phyloP scores from a whole-genome alignment of 2,113 vertebrate genomes.

The Donacobius atricapilla region DNA sequence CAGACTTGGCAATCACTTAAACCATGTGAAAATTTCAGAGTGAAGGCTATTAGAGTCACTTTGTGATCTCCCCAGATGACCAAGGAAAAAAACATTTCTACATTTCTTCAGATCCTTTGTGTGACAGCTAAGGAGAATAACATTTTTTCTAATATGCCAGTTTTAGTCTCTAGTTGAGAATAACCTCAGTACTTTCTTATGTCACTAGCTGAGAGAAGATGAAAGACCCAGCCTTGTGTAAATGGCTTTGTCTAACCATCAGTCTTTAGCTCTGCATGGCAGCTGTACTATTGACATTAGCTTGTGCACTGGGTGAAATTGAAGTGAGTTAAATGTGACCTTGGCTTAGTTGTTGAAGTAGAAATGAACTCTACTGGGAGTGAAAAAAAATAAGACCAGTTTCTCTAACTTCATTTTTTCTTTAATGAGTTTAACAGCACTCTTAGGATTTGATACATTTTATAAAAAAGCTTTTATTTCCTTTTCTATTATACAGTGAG shows the following conservation, averaged over 20 bases:
- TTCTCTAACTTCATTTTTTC: conserved; percentile 85
- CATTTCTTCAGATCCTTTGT: conserved; percentile 84
- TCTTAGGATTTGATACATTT: conserved; percentile 82
- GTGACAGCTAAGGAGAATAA: conserved; percentile 85
- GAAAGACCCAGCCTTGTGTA: conserved; percentile 85
- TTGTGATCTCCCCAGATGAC: conserved; percentile 84
- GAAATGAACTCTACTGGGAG: conserved; percentile 84
- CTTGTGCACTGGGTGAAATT: conserved; percentile 85
- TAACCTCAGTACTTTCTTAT: conserved; percentile 83
- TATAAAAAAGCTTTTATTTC: conserved; percentile 80
- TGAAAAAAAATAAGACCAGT: conserved; percentile 79
- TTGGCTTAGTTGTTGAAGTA: conserved; percentile 87
- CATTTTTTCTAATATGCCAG: conserved; percentile 83
- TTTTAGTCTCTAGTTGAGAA: conserved; percentile 82
- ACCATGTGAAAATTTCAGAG: conserved; percentile 85
- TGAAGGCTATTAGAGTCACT: conserved; percentile 85
- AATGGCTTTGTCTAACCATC: conserved; percentile 88
- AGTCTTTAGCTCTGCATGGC: conserved; percentile 84
- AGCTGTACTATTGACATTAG: conserved; percentile 86
- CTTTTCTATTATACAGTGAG: conserved; percentile 75
- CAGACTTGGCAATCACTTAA: conserved; percentile 85
- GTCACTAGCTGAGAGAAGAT: conserved; percentile 84
- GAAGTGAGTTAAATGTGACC: conserved; percentile 88
- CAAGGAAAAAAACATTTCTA: conserved; percentile 83
- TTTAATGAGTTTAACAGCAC: conserved; percentile 85